These are phyloP conservation scores for Hylaea fasciaria DNA, from an alignment of 2,888 invertebrate genomes.

Conservation along the genomic window DNA sequence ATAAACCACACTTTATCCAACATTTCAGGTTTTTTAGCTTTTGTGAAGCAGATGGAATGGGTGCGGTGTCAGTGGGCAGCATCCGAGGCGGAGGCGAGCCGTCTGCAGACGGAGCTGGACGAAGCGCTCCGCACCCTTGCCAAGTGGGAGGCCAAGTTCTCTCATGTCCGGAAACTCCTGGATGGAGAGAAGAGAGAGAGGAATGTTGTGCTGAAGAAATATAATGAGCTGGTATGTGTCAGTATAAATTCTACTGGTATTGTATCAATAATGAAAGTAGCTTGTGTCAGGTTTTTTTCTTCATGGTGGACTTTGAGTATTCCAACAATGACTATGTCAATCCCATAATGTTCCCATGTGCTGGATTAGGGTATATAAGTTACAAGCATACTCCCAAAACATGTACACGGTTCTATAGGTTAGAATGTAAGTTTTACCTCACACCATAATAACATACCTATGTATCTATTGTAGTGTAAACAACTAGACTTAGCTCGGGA, in stretches of 20 bases:
- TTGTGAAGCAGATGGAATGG: constrained; percentile 89
- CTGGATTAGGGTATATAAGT: too few species aligned
- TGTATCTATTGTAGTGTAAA: constrained; percentile 83
- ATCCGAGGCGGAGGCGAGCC: constrained; percentile 89
- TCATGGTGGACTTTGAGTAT: too few species aligned
- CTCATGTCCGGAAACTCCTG: constrained; percentile 91
- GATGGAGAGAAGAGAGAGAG: constrained; percentile 91
- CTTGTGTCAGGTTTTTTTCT: too few species aligned
- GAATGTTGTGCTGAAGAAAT: constrained; percentile 88
- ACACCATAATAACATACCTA: too few species aligned
- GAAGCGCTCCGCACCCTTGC: constrained; percentile 89
- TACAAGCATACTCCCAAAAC: background rate
- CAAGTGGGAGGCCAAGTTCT: constrained; percentile 91
- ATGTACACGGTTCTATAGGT: too few species aligned
- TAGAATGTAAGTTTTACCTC: too few species aligned
- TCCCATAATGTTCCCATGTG: too few species aligned
- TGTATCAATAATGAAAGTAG: too few species aligned
- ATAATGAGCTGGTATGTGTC: constrained; percentile 87
- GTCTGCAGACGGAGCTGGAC: constrained; percentile 89
- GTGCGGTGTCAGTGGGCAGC: constrained; percentile 88
- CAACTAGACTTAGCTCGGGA: constrained; percentile 90
- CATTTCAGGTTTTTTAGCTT: constrained; percentile 88
- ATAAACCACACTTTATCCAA: too few species aligned
- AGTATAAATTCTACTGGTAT: background rate
- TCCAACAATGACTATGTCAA: too few species aligned